phyloP scores from a whole-genome alignment of 2,797 vertebrate genomes.

The Malacoraja senta region DNA sequence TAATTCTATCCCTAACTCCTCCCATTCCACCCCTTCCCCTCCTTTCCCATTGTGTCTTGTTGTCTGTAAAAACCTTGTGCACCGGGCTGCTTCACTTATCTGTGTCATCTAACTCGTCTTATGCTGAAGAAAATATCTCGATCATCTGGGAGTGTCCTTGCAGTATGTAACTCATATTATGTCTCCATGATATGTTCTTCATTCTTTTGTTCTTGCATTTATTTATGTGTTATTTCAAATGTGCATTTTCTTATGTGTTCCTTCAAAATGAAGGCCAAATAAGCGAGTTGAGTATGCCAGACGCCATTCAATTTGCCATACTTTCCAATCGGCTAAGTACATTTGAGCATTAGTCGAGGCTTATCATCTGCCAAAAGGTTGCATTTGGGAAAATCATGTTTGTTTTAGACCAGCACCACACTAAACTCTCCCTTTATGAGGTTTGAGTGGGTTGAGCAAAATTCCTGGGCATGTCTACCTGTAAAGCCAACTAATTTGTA shows the following conservation, averaged over 20 bases:
- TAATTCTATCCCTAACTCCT: slow-evolving; percentile 41
- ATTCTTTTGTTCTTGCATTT: not conserved
- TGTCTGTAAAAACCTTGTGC: slow-evolving; percentile 64
- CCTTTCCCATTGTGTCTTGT: slow-evolving; percentile 41
- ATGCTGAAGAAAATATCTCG: slow-evolving; percentile 69
- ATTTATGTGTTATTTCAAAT: slow-evolving; percentile 20
- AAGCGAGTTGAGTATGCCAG: slow-evolving; percentile 18
- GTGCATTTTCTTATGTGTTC: slow-evolving; percentile 24
- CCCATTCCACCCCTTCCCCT: slow-evolving; percentile 45
- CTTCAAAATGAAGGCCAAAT: slow-evolving; percentile 20
- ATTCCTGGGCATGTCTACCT: not conserved
- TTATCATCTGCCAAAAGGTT: not conserved
- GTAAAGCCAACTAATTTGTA: not conserved
- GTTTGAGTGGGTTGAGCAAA: not conserved
- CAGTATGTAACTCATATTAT: slow-evolving; percentile 67
- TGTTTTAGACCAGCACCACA: not conserved
- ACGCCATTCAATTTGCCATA: not conserved
- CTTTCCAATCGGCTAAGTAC: not conserved
- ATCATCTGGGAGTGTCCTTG: slow-evolving; percentile 67
- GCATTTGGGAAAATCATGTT: not conserved
- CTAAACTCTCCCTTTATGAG: not conserved
- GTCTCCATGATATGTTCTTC: slow-evolving; percentile 3
- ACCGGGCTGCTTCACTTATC: slow-evolving; percentile 72
- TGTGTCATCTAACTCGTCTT: slow-evolving; percentile 61
- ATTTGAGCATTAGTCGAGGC: not conserved